Evolutionary conservation across 1,140 invertebrate genomes (phyloP).

Genomic region (Pseudomyrmex sp.): DNA sequence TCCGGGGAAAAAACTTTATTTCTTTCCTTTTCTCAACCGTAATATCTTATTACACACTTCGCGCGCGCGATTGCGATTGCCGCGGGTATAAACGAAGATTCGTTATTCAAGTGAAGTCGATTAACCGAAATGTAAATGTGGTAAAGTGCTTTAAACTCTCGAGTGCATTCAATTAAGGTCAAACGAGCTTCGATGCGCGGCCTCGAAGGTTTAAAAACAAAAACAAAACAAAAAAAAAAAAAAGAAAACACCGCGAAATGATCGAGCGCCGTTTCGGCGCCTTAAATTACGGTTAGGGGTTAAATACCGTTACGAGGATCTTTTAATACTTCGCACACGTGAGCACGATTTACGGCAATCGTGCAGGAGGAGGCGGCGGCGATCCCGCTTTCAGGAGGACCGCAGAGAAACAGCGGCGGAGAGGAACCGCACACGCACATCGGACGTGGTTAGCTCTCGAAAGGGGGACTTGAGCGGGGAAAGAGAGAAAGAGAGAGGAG

Average conservation of each 20-base stretch:
- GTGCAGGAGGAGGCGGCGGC: background rate
- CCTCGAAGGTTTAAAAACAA: no score
- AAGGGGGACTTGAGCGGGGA: slow-evolving; percentile 54
- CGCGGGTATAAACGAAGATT: no score
- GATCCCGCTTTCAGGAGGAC: slow-evolving; percentile 43
- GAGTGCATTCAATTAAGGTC: slow-evolving; percentile 42
- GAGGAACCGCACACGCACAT: background rate
- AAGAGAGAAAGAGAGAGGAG: background rate
- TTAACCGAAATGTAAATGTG: slow-evolving; percentile 17
- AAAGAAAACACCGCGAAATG: slow-evolving; percentile 23
- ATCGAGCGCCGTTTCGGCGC: slow-evolving; percentile 40
- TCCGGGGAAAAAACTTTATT: slow-evolving; percentile 28
- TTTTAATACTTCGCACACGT: slow-evolving; percentile 41
- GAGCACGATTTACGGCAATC: slow-evolving; percentile 33
- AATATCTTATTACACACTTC: background rate
- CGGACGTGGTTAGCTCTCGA: slow-evolving; percentile 24
- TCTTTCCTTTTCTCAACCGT: slow-evolving; percentile 14
- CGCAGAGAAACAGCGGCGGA: background rate
- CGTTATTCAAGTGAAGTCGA: background rate
- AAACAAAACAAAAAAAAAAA: slow-evolving; percentile 15
- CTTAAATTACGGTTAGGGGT: slow-evolving; percentile 55
- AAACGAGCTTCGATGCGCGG: background rate
- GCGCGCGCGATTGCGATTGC: background rate
- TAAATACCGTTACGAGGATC: slow-evolving; percentile 52
- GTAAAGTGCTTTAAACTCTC: slow-evolving; percentile 4